Base-by-base conservation (phyloP, 2,888 invertebrate species). In the Tenthredo scrophulariae region DNA sequence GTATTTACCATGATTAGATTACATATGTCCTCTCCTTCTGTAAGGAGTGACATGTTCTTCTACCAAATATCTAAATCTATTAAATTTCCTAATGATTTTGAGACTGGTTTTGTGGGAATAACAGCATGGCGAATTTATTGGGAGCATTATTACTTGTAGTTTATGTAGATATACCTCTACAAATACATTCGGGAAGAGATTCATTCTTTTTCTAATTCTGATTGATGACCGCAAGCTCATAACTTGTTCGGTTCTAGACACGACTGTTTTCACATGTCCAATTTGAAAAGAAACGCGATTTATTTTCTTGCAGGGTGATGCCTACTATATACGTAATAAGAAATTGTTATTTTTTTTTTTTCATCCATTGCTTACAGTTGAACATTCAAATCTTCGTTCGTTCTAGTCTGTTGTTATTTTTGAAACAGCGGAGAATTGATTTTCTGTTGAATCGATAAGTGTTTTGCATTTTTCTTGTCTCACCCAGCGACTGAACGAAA, bases 141-240 rank as follows among this genome's bases (percentile, higher is more conserved):
- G 83, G 83, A 83, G 67, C 29, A 83, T 83, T 83, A 83, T 67
- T 67, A 67, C 67, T 67, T 67, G 67, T 83, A 83, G 67, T 83
- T 67, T 46, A 67, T 33, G 62, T 80, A 80, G 87, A 88, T 85
- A 87, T 26, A n/a, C 89, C 86, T 88, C 89, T 89, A 89, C 87
- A 88, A 89, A 89, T 87, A 26, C 86, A 84, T 86, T 75, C 85
- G 86, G 88, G 87, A 84, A 87, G 84, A 86, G 85, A 88, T 88
- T 87, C 84, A 85, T 75, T 29, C 46, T 62, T 77, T 62, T 86
- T 84, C 84, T 46, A 84, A 80, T 65, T 86, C 70, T 37, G 2
- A 37, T 37, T 84, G 37, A 40, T 62, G 13, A 29, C 26, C 6
- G 40, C 62, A 62, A 62, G 40, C 37, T 80, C 40, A 37, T 80